Conservation (phyloP, 2,113 vertebrate genomes). For the Sardina pilchardus region DNA sequence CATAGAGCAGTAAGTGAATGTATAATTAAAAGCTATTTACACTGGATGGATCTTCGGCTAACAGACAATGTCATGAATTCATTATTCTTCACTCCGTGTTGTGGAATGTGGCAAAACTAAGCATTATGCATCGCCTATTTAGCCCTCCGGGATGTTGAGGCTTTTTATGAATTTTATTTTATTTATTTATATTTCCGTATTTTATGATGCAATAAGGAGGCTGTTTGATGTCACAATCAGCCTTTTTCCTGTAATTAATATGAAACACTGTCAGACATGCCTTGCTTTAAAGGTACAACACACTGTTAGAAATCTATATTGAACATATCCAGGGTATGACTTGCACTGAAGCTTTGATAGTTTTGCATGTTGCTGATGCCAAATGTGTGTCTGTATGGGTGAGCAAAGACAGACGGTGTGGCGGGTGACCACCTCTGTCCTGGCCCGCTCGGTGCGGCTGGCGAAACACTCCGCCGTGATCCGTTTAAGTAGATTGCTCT, state of each 20-base stretch:
- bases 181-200: background rate
- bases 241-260: background rate
- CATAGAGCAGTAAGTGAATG: background rate
- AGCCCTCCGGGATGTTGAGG: background rate
- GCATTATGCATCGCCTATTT: background rate
- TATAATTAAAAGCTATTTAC: conserved; percentile 11
- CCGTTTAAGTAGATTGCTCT: conserved; percentile 45
- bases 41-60: background rate
- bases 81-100: background rate
- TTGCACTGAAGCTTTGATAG: background rate
- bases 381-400: conserved; percentile 25
- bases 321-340: background rate
- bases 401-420: background rate
- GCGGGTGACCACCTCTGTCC: conserved; percentile 9
- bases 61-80: background rate
- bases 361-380: background rate
- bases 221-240: background rate
- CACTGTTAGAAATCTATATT: background rate
- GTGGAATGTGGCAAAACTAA: background rate
- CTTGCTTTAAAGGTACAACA: background rate
- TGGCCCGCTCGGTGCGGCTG: background rate
- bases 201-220: background rate
- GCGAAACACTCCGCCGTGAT: conserved; percentile 30
- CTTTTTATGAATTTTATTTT: background rate
- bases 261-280: background rate